Percentiles rank a stretch among this genome's conserved stretches.
Evolutionary conservation across 2,113 vertebrate genomes (phyloP).

Genomic region (Nesoenas mayeri): DNA sequence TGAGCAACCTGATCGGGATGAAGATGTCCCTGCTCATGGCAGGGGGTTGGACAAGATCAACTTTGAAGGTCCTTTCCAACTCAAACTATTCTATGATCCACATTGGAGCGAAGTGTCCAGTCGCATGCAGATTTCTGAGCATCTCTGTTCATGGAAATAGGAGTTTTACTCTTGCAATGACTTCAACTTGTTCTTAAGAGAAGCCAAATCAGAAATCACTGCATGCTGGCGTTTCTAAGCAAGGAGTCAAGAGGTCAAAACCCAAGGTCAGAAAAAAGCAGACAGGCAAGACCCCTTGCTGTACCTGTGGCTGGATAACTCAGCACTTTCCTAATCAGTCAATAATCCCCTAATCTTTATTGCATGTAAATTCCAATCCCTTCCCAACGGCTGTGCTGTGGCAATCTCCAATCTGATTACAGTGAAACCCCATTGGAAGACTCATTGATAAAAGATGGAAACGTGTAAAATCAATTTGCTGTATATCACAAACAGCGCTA

Average conservation of each 20-base stretch:
- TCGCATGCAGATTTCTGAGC: not conserved
- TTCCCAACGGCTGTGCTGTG: not conserved
- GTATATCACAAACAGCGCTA: not conserved
- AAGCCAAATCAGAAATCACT: not conserved
- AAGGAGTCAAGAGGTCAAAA: constrained; percentile 29
- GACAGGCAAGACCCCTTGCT: not conserved
- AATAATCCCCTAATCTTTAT: constrained; percentile 52
- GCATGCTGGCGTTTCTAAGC: not conserved
- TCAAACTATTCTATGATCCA: too few species aligned
- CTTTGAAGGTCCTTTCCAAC: too few species aligned
- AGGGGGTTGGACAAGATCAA: too few species aligned
- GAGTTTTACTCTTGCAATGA: not conserved
- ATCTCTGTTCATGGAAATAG: not conserved
- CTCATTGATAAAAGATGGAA: not conserved
- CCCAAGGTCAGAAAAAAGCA: not conserved
- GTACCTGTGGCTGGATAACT: constrained; percentile 30
- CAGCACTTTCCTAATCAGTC: not conserved
- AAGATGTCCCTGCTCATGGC: too few species aligned
- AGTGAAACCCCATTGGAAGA: not conserved
- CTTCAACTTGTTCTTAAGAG: constrained; percentile 1
- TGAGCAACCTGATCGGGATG: too few species aligned
- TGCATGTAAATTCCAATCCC: constrained; percentile 27
- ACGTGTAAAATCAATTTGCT: constrained; percentile 25
- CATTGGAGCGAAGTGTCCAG: not conserved
- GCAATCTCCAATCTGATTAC: constrained; percentile 1